These are phyloP conservation scores for Erebia ligea DNA, from an alignment of 2,888 invertebrate genomes.

Conservation along the genomic window DNA sequence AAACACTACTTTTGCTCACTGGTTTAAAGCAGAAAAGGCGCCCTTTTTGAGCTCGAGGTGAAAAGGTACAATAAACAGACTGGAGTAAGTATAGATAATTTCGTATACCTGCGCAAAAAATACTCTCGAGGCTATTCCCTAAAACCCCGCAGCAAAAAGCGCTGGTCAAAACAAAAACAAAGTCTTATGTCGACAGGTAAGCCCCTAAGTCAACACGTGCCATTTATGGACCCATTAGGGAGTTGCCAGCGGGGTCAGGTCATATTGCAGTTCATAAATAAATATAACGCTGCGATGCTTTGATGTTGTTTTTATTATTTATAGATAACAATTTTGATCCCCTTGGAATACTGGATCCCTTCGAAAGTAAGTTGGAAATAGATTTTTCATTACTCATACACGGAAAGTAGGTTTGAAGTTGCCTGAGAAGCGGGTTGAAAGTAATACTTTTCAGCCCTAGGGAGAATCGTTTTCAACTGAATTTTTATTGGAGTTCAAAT, in stretches of 20 bases:
- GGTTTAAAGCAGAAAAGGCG: too few relatives aligned
- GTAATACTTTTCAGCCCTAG: too few relatives aligned
- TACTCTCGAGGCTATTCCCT: not conserved
- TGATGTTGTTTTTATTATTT: not conserved
- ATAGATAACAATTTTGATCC: slow-evolving; percentile 3
- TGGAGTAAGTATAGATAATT: too few relatives aligned
- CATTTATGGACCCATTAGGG: slow-evolving; percentile 35
- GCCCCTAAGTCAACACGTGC: slow-evolving; percentile 41
- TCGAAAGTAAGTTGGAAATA: not conserved
- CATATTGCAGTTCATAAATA: slow-evolving; percentile 20
- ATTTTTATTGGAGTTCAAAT: too few relatives aligned
- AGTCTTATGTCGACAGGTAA: slow-evolving; percentile 18
- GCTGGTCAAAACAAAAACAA: slow-evolving; percentile 15
- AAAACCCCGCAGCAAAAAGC: slow-evolving; percentile 1
- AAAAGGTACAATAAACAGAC: too few relatives aligned
- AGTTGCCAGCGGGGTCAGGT: slow-evolving; percentile 1
- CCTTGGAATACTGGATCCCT: not conserved
- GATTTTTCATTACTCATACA: not conserved
- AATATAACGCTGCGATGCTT: not conserved
- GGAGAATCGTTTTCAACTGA: too few relatives aligned
- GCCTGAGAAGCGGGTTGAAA: too few relatives aligned
- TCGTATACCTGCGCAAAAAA: not conserved
- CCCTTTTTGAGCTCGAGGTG: too few relatives aligned
- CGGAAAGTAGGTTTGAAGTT: too few relatives aligned
- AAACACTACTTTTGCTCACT: too few relatives aligned